Conservation (phyloP, 1,140 invertebrate species). For the Sarcophaga peregrina region DNA sequence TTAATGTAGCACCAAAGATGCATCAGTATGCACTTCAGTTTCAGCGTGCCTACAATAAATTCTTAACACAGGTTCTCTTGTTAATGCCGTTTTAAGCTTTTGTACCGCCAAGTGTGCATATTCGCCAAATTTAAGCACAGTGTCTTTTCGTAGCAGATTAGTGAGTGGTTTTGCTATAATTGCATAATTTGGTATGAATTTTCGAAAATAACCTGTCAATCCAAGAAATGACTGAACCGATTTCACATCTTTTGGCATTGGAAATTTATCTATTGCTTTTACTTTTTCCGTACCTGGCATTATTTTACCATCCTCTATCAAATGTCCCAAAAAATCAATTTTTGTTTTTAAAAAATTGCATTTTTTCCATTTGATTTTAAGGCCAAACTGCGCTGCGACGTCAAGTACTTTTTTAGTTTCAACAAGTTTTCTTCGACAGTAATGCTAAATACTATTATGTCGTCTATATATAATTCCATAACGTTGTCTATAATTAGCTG, state of each 20-base stretch:
- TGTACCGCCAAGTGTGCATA: no score
- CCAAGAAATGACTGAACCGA: conserved; percentile 29
- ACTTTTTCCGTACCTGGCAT: no score
- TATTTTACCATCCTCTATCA: no score
- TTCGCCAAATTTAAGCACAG: not conserved
- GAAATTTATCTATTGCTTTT: no score
- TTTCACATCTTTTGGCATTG: conserved; percentile 15
- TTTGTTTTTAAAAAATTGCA: conserved; percentile 7
- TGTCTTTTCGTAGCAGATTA: conserved; percentile 39
- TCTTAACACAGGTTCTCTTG: no score
- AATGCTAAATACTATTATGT: conserved; percentile 45
- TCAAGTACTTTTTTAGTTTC: conserved; percentile 43
- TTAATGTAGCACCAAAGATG: not conserved
- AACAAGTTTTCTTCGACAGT: conserved; percentile 32
- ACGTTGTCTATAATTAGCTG: conserved; percentile 12
- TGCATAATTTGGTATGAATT: conserved; percentile 41
- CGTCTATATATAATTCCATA: conserved; percentile 48
- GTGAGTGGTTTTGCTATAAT: conserved; percentile 42
- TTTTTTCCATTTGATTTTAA: conserved; percentile 46
- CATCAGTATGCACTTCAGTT: no score
- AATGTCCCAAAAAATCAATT: no score
- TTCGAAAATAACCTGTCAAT: conserved; percentile 38
- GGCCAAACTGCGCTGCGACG: conserved; percentile 30
- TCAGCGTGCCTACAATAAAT: no score
- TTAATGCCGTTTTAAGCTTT: no score